Conservation (phyloP, 1,140 invertebrate genomes). For the Bombus picipes region DNA sequence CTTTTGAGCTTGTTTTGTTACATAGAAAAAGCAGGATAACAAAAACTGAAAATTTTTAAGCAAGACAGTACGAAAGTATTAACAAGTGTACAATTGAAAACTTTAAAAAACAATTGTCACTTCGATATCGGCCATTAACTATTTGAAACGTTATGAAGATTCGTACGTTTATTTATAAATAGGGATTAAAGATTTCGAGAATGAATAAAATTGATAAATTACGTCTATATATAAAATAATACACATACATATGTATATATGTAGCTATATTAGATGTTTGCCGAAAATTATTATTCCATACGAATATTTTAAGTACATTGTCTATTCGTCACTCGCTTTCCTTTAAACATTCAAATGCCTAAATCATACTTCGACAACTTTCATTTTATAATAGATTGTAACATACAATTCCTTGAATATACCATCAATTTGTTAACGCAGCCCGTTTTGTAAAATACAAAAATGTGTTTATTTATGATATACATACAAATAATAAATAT, state of each 20-base stretch:
- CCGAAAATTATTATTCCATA: background rate
- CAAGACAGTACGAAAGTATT: background rate
- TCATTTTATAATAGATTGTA: background rate
- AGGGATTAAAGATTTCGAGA: background rate
- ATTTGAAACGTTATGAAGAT: background rate
- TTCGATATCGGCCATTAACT: background rate
- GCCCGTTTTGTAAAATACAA: background rate
- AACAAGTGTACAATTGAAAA: background rate
- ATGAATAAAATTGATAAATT: background rate
- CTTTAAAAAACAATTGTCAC: background rate
- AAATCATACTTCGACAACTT: background rate
- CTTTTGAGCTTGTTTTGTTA: background rate
- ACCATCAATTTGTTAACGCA: background rate
- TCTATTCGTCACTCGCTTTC: background rate
- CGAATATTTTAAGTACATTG: background rate
- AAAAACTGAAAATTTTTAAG: conserved; percentile 4
- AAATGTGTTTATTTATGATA: background rate
- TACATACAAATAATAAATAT: background rate
- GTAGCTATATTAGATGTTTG: too few relatives aligned
- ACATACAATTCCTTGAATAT: background rate
- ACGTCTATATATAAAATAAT: background rate
- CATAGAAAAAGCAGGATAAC: background rate
- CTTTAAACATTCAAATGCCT: background rate
- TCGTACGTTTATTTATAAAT: background rate
- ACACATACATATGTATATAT: too few relatives aligned